Percentiles rank a stretch among this genome's conserved stretches.
Conservation (phyloP, 2,888 invertebrate species). For the Drosophila rellima region DNA sequence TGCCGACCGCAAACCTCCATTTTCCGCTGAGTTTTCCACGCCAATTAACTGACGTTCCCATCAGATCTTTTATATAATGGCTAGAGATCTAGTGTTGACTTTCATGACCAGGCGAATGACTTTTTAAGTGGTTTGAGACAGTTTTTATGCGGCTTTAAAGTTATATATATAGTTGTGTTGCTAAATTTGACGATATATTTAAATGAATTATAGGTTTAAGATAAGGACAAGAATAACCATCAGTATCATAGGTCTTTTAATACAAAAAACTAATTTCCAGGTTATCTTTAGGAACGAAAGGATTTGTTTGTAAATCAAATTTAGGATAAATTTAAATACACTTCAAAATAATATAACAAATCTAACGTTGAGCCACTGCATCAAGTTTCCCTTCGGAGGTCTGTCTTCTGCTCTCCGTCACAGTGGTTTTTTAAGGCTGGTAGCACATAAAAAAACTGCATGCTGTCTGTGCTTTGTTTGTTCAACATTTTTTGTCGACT, state of each 20-base stretch:
- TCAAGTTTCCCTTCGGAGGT: not conserved
- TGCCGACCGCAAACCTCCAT: constrained; percentile 23
- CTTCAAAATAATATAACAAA: too few relatives aligned
- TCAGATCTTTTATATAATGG: constrained; percentile 50
- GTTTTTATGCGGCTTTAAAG: not conserved
- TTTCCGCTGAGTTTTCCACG: constrained; percentile 57
- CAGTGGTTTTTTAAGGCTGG: constrained; percentile 12
- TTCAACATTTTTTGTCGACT: constrained; percentile 34
- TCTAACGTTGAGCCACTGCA: too few relatives aligned
- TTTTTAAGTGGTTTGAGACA: constrained; percentile 25
- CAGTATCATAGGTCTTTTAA: not conserved
- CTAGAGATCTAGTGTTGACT: constrained; percentile 27
- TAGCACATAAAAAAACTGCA: constrained; percentile 24
- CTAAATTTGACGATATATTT: not conserved
- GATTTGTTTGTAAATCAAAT: not conserved
- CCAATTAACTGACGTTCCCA: constrained; percentile 65
- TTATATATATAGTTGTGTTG: not conserved
- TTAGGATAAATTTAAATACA: not conserved
- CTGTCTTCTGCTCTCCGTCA: not conserved
- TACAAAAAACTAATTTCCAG: not conserved
- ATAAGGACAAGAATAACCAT: not conserved
- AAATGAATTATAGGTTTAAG: too few relatives aligned
- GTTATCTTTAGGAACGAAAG: not conserved
- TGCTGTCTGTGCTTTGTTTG: constrained; percentile 43
- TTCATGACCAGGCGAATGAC: constrained; percentile 20